These are phyloP conservation scores for Neodiprion lecontei DNA, from an alignment of 1,140 invertebrate genomes.

Conservation along the genomic window DNA sequence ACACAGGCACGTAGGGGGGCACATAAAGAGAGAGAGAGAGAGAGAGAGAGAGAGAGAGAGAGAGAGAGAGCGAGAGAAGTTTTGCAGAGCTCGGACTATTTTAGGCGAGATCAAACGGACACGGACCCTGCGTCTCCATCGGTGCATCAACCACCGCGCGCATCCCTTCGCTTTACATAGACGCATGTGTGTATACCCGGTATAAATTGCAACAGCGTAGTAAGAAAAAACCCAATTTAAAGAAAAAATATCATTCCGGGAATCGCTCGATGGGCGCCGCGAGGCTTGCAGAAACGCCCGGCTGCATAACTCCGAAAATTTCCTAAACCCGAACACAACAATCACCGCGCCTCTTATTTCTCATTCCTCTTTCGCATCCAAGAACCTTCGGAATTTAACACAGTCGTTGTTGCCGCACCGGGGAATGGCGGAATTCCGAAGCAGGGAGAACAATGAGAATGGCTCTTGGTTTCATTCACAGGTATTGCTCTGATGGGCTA, in stretches of 20 bases:
- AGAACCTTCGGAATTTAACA: no score
- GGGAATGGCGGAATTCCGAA: no score
- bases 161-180: not conserved
- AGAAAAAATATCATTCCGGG: not conserved
- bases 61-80: not conserved
- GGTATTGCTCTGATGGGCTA: not conserved
- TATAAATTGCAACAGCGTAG: not conserved
- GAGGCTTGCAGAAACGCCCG: no score
- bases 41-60: not conserved
- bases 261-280: not conserved
- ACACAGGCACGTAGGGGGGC: no score
- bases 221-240: not conserved
- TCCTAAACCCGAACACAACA: no score
- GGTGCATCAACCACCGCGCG: not conserved
- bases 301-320: no score
- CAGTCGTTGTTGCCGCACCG: no score
- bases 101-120: slow-evolving; percentile 48
- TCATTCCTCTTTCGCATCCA: no score
- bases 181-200: not conserved
- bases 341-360: no score
- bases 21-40: not conserved
- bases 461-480: not conserved
- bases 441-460: no score
- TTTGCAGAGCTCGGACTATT: slow-evolving; percentile 37
- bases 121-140: slow-evolving; percentile 1